phyloP scores from a whole-genome alignment of 2,113 vertebrate species.

The Myrmecobius fasciatus region DNA sequence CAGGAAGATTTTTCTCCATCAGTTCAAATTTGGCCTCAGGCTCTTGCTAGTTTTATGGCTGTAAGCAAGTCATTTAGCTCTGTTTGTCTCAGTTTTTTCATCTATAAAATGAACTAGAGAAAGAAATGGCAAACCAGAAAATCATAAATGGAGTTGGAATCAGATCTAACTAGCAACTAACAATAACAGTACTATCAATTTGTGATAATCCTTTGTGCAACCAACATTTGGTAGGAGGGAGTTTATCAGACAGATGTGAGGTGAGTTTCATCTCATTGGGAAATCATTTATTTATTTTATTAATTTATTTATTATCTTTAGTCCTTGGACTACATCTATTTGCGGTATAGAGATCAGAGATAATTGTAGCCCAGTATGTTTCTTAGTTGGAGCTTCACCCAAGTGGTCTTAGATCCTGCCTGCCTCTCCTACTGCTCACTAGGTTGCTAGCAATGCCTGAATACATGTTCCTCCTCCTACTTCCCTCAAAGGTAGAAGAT shows the following conservation, averaged over 20 bases:
- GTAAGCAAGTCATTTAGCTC: background rate
- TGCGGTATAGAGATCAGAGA: background rate
- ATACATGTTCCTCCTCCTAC: background rate
- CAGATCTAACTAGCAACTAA: too few relatives aligned
- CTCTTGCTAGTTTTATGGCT: background rate
- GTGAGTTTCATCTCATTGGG: background rate
- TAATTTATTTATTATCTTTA: too few relatives aligned
- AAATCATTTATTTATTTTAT: too few relatives aligned
- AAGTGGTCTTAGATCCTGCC: background rate
- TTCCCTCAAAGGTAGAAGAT: background rate
- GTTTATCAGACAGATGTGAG: background rate
- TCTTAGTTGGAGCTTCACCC: background rate
- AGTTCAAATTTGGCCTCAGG: background rate
- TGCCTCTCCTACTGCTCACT: background rate
- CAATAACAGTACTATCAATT: background rate
- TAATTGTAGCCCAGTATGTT: background rate
- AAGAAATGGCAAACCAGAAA: too few relatives aligned
- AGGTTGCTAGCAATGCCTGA: background rate
- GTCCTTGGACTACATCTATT: background rate
- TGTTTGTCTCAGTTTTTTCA: too few relatives aligned
- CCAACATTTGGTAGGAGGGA: background rate
- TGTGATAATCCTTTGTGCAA: background rate
- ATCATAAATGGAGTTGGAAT: too few relatives aligned
- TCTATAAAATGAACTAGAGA: too few relatives aligned
- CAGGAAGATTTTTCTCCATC: background rate